Conservation (phyloP, 2,113 vertebrate species). For the Turnix velox region DNA sequence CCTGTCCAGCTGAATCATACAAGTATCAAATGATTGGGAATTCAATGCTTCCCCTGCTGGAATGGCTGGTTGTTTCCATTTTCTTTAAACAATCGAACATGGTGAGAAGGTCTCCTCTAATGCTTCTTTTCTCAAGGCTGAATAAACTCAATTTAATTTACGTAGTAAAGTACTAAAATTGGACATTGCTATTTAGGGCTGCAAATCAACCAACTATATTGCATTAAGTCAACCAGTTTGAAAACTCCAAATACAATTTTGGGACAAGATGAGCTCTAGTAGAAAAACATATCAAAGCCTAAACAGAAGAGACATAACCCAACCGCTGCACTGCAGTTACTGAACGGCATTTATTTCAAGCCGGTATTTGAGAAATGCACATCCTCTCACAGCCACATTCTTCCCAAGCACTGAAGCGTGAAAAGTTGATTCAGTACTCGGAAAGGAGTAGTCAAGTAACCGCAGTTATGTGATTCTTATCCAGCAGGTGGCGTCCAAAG, state of each 20-base stretch:
- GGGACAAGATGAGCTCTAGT: background rate
- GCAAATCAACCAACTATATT: background rate
- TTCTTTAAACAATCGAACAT: background rate
- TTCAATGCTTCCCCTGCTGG: background rate
- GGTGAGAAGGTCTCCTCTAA: background rate
- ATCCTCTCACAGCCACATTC: background rate
- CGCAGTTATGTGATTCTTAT: background rate
- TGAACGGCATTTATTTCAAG: background rate
- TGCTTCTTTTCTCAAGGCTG: background rate
- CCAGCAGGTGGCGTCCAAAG: constrained; percentile 42
- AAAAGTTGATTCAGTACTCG: background rate
- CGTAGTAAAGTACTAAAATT: background rate
- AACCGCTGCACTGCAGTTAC: background rate
- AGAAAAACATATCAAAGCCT: background rate
- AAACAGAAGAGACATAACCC: background rate
- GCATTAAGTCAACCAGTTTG: background rate
- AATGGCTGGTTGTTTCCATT: background rate
- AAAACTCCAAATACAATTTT: background rate
- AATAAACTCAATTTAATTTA: background rate
- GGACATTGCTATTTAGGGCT: background rate
- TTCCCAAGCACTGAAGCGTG: background rate
- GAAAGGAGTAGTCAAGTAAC: background rate
- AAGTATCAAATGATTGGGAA: background rate
- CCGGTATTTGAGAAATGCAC: background rate
- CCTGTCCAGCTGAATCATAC: background rate